Conservation (phyloP, 2,888 invertebrate species). For the Tipula lateralis region DNA sequence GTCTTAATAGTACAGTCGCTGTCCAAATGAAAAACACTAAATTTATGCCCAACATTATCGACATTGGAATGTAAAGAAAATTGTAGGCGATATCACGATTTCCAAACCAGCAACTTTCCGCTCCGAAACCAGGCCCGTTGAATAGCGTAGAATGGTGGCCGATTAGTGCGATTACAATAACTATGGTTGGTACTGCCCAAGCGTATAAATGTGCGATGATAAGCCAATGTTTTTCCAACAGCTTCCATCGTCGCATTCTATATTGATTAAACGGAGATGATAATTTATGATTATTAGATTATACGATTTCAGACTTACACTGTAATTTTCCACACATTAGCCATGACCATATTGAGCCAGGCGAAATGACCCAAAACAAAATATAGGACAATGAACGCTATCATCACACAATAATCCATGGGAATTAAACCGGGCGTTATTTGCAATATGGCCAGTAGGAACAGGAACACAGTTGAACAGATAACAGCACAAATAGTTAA, state of each 20-base stretch:
- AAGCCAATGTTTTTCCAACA: conserved; percentile 38
- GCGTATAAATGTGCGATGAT: conserved; percentile 49
- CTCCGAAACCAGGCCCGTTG: conserved; percentile 56
- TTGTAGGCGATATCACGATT: neutral
- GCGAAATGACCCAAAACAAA: conserved; percentile 66
- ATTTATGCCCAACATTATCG: conserved; percentile 55
- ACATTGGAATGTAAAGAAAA: conserved; percentile 57
- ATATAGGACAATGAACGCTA: conserved; percentile 57
- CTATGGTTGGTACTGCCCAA: conserved; percentile 49
- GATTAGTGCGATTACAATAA: conserved; percentile 45
- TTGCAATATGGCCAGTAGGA: conserved; percentile 33
- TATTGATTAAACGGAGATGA: no score
- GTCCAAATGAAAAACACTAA: conserved; percentile 57
- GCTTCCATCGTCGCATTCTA: conserved; percentile 39
- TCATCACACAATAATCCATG: conserved; percentile 37
- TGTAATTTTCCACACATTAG: conserved; percentile 62
- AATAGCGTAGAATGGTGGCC: conserved; percentile 43
- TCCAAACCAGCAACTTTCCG: conserved; percentile 59
- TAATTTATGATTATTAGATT: no score
- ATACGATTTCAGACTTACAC: conserved; percentile 53
- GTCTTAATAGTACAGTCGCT: conserved; percentile 54
- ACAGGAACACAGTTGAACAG: conserved; percentile 33
- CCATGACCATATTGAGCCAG: conserved; percentile 64
- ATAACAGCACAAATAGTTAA: conserved; percentile 34
- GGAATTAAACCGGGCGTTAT: neutral